Percentiles rank a stretch among this genome's conserved stretches.
phyloP scores from a whole-genome alignment of 2,888 invertebrate species.

The Tachina grossa region DNA sequence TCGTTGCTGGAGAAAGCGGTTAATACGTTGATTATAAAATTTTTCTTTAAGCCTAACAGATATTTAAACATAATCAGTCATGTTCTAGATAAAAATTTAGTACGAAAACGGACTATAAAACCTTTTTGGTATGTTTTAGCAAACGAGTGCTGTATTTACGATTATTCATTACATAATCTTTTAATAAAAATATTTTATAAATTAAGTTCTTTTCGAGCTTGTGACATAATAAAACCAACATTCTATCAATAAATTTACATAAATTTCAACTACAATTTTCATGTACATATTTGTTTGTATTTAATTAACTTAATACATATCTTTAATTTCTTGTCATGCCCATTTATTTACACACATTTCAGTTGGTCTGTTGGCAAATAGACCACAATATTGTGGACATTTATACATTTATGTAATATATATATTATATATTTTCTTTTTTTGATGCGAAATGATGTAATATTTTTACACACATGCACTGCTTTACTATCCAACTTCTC shows the following conservation, averaged over 20 bases:
- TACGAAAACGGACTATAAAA: no score
- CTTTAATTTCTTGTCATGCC: no score
- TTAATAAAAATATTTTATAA: no score
- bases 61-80: no score
- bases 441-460: slow-evolving; percentile 17
- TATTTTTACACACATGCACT: background rate
- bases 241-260: no score
- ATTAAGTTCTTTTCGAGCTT: no score
- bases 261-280: background rate
- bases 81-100: no score
- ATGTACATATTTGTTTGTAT: background rate
- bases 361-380: slow-evolving; percentile 30
- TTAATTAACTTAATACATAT: slow-evolving; percentile 1
- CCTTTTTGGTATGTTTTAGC: no score
- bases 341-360: slow-evolving; percentile 1
- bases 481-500: background rate
- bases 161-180: no score
- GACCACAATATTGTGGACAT: slow-evolving; percentile 43
- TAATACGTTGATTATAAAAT: background rate
- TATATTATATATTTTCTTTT: background rate
- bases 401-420: background rate
- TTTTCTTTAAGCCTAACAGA: background rate
- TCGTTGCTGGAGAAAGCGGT: no score
- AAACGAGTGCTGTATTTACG: no score
- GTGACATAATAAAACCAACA: no score